Conservation (phyloP, 2,797 vertebrate genomes). For the Chanos chanos region DNA sequence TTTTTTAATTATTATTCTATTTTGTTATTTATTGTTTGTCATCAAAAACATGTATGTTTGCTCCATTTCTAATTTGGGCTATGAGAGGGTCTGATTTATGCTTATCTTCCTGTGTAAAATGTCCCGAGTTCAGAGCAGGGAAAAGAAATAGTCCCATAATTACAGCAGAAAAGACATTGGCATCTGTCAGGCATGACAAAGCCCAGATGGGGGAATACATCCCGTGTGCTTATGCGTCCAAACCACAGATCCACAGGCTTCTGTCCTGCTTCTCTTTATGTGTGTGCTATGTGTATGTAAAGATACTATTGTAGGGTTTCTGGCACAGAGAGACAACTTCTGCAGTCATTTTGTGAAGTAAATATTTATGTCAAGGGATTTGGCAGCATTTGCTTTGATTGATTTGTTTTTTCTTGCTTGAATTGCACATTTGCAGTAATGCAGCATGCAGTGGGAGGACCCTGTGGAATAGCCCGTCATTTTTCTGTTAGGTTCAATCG, state of each 20-base stretch:
- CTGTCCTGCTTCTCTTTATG: slow-evolving; percentile 13
- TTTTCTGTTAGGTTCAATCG: too few species aligned
- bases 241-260: slow-evolving; percentile 34
- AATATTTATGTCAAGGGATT: slow-evolving; percentile 74
- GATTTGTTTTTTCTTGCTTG: too few species aligned
- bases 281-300: slow-evolving; percentile 19
- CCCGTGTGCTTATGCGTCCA: slow-evolving; percentile 31
- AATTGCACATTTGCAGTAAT: slow-evolving; percentile 21
- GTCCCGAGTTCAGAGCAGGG: slow-evolving; percentile 61
- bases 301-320: slow-evolving; percentile 19
- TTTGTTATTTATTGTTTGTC: too few species aligned
- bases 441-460: too few species aligned
- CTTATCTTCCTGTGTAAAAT: too few species aligned
- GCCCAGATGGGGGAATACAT: slow-evolving; percentile 75
- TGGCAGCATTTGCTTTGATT: slow-evolving; percentile 68
- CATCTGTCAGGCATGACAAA: slow-evolving; percentile 79
- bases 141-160: slow-evolving; percentile 81
- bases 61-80: too few species aligned
- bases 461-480: too few species aligned
- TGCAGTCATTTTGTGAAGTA: slow-evolving; percentile 69
- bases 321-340: slow-evolving; percentile 37
- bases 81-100: too few species aligned
- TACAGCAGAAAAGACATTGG: slow-evolving; percentile 75
- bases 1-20: too few species aligned
- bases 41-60: too few species aligned